A percentile compares a stretch with the other conserved stretches of the same genome.
phyloP scores from a whole-genome alignment of 2,797 vertebrate species.

The Thripadectes ignobilis region DNA sequence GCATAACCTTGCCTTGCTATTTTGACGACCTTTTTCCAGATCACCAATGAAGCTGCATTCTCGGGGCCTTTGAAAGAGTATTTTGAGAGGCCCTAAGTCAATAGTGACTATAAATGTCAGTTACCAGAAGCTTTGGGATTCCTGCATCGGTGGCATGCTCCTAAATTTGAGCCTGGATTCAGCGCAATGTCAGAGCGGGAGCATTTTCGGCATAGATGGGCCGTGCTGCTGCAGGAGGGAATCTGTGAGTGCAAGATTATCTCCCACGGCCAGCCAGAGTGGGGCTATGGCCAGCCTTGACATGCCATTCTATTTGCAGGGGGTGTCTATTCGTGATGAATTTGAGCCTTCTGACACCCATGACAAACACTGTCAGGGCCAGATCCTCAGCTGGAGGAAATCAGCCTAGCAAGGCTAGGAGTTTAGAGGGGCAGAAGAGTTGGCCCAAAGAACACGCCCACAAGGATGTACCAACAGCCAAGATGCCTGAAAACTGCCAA shows the following conservation, averaged over 20 bases:
- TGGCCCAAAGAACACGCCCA: background rate
- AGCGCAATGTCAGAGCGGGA: conserved; percentile 50
- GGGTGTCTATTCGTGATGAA: conserved; percentile 32
- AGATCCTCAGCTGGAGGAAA: background rate
- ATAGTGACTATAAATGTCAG: conserved; percentile 74
- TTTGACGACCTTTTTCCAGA: conserved; percentile 75
- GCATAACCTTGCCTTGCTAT: conserved; percentile 67
- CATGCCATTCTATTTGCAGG: conserved; percentile 68
- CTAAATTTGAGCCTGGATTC: conserved; percentile 78
- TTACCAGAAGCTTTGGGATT: conserved; percentile 83
- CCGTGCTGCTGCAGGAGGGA: conserved; percentile 51
- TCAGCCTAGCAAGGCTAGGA: background rate
- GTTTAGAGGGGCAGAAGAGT: background rate
- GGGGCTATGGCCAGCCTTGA: conserved; percentile 37
- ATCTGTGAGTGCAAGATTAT: conserved; percentile 56
- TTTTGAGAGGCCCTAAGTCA: conserved; percentile 71
- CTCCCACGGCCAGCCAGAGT: background rate
- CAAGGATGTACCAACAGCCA: background rate
- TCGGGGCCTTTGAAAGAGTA: conserved; percentile 73
- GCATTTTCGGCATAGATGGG: conserved; percentile 70
- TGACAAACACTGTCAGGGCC: background rate
- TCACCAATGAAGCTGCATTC: conserved; percentile 73
- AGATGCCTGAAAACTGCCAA: background rate
- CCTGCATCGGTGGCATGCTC: conserved; percentile 80
- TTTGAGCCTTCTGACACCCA: conserved; percentile 34